A percentile compares a stretch with the other conserved stretches of the same genome.
phyloP scores from a whole-genome alignment of 2,888 invertebrate species.

The Cotesia congregata region DNA sequence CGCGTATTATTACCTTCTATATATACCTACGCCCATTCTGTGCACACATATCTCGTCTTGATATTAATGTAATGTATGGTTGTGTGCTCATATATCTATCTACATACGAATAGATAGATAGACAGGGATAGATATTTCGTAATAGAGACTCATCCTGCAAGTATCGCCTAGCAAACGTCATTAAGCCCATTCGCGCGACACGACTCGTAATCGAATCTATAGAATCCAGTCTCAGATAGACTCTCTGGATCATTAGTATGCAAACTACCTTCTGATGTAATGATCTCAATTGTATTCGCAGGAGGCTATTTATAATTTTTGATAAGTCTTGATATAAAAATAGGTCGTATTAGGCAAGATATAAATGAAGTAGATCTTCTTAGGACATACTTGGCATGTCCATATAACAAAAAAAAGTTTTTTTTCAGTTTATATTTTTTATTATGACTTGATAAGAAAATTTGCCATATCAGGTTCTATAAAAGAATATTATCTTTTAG shows the following conservation, averaged over 20 bases:
- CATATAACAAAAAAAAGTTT: too few relatives aligned
- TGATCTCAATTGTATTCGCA: neutral
- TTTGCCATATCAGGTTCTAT: too few relatives aligned
- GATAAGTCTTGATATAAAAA: neutral
- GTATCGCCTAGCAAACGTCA: conserved; percentile 30
- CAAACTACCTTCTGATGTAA: neutral
- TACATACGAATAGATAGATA: neutral
- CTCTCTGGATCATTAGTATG: neutral
- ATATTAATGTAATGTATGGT: neutral
- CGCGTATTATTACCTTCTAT: neutral
- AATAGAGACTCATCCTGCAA: conserved; percentile 16
- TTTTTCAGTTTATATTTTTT: too few relatives aligned
- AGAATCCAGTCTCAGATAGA: neutral
- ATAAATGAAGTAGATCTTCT: too few relatives aligned
- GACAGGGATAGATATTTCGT: conserved; percentile 10
- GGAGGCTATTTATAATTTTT: neutral
- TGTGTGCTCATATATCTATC: neutral
- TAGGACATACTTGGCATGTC: too few relatives aligned
- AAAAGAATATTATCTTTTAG: too few relatives aligned
- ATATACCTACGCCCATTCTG: neutral
- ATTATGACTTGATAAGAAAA: too few relatives aligned
- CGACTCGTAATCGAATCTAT: neutral
- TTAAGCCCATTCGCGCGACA: conserved; percentile 12
- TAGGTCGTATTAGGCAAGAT: neutral
- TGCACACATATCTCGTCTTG: neutral